A percentile compares a stretch with the other conserved stretches of the same genome.
These are phyloP conservation scores for Drosophila aff. DNA, from an alignment of 1,140 invertebrate species.

Conservation along the genomic window DNA sequence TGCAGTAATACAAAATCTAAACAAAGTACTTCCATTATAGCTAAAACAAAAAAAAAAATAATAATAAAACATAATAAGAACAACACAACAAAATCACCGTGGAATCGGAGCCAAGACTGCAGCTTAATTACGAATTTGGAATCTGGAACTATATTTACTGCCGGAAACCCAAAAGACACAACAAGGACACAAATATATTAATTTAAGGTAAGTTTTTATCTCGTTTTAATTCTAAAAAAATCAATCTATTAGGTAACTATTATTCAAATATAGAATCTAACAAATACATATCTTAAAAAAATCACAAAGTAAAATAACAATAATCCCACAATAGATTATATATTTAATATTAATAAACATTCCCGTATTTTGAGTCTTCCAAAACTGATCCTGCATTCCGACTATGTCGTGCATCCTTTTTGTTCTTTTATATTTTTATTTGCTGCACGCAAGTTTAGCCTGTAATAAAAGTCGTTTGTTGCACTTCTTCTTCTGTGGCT, in stretches of 20 bases:
- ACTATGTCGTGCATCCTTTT: neutral
- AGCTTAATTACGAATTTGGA: slow-evolving; percentile 56
- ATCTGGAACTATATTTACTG: slow-evolving; percentile 1
- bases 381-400: neutral
- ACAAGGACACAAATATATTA: slow-evolving; percentile 19
- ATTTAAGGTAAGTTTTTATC: slow-evolving; percentile 52
- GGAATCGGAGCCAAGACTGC: slow-evolving; percentile 3
- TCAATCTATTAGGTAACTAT: neutral
- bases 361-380: neutral
- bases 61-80: neutral
- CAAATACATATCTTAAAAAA: neutral
- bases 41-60: neutral
- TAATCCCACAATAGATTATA: neutral
- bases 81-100: neutral
- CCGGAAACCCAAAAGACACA: neutral
- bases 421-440: slow-evolving; percentile 13
- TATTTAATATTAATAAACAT: neutral
- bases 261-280: neutral
- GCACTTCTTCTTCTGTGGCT: slow-evolving; percentile 65
- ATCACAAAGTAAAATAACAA: neutral
- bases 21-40: too few relatives aligned
- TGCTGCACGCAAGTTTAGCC: slow-evolving; percentile 55
- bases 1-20: too few relatives aligned
- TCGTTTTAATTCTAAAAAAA: too few relatives aligned
- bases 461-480: slow-evolving; percentile 69